These are phyloP conservation scores for Drymodes brunneopygia DNA, from an alignment of 2,113 vertebrate species.

Conservation along the genomic window DNA sequence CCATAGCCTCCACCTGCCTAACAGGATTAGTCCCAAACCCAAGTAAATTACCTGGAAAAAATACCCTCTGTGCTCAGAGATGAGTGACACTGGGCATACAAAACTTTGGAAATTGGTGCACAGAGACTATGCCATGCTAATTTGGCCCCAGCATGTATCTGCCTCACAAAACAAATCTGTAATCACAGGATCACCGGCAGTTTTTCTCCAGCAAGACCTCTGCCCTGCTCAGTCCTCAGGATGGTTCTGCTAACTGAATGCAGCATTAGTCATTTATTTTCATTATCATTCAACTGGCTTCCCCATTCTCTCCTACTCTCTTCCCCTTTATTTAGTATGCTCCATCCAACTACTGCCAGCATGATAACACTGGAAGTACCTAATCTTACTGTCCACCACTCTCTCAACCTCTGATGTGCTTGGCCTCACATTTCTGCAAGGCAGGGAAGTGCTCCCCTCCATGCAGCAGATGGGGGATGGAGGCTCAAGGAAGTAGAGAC, in stretches of 20 bases:
- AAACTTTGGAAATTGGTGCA: background rate
- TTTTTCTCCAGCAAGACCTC: conserved; percentile 13
- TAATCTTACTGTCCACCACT: background rate
- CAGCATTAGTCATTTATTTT: conserved; percentile 34
- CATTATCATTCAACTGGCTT: conserved; percentile 32
- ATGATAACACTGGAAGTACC: background rate
- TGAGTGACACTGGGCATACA: background rate
- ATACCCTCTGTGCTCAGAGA: background rate
- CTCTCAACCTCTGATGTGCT: background rate
- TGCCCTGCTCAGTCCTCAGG: conserved; percentile 29
- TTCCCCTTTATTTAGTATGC: background rate
- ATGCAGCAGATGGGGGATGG: background rate
- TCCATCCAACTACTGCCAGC: background rate
- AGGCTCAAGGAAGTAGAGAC: background rate
- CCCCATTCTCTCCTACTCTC: background rate
- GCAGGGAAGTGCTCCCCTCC: background rate
- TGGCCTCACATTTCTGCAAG: background rate
- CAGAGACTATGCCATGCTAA: background rate
- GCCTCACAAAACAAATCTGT: background rate
- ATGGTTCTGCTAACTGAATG: conserved; percentile 5
- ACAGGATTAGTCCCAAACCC: background rate
- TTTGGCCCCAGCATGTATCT: background rate
- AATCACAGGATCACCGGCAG: background rate
- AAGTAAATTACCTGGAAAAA: conserved; percentile 1
- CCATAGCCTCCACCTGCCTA: background rate